These are phyloP conservation scores for Mercenaria mercenaria DNA, from an alignment of 1,140 invertebrate genomes.

Conservation along the genomic window DNA sequence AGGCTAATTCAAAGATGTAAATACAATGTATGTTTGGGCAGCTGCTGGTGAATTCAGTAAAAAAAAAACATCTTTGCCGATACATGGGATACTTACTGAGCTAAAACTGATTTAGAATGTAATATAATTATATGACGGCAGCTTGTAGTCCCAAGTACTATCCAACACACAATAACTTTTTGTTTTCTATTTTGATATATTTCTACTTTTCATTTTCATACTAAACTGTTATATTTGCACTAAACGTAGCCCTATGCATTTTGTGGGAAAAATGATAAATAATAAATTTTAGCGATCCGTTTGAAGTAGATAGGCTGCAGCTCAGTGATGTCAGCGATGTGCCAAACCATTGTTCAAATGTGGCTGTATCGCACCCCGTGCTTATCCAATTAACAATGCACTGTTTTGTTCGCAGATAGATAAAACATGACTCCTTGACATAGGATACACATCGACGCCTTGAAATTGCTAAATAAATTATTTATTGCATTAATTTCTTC, in stretches of 20 bases:
- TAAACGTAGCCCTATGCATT: not conserved
- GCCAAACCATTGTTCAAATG: not conserved
- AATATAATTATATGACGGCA: too few species aligned
- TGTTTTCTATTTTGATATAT: too few species aligned
- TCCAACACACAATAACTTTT: too few species aligned
- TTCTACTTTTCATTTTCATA: not conserved
- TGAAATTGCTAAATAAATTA: not conserved
- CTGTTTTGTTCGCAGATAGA: conserved; percentile 33
- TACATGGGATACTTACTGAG: too few species aligned
- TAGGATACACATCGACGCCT: not conserved
- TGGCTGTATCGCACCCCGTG: not conserved
- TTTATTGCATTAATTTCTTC: conserved; percentile 46
- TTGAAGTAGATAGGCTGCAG: conserved; percentile 3
- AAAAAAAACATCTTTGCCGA: too few species aligned
- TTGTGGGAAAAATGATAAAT: too few species aligned
- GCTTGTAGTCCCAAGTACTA: too few species aligned
- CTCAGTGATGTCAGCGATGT: not conserved
- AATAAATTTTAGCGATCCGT: not conserved
- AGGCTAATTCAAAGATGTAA: too few species aligned
- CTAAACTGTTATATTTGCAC: conserved; percentile 6
- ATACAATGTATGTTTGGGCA: too few species aligned
- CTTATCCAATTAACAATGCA: conserved; percentile 36
- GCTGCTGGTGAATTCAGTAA: too few species aligned
- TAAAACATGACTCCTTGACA: conserved; percentile 56
- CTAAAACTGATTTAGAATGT: too few species aligned